A percentile compares a stretch with the other conserved stretches of the same genome.
These are phyloP conservation scores for Cyprinodon diabolis DNA, from an alignment of 2,797 vertebrate species.

Conservation along the genomic window DNA sequence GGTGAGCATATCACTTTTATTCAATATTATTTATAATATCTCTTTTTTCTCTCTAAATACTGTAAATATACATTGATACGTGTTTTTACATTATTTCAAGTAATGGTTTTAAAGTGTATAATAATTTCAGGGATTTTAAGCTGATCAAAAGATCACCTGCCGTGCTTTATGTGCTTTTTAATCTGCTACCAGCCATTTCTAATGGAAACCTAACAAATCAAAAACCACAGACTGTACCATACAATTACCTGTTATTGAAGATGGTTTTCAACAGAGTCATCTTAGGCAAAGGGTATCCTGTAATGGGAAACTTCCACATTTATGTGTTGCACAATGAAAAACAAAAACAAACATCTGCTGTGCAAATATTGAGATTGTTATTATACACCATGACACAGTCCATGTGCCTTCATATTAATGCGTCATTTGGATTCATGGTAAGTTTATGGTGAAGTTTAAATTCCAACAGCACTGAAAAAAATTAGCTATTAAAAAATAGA, in stretches of 20 bases:
- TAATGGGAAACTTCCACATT: constrained; percentile 24
- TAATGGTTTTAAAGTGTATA: neutral
- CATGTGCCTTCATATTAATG: neutral
- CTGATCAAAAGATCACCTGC: neutral
- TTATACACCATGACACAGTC: neutral
- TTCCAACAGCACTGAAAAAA: neutral
- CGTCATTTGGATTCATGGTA: neutral
- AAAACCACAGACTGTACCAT: neutral
- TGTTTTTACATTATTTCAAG: neutral
- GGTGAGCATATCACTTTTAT: neutral
- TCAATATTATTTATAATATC: neutral
- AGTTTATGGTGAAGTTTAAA: neutral
- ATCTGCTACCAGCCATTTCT: neutral
- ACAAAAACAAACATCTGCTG: constrained; percentile 3
- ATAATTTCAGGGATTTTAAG: neutral
- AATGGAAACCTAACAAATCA: constrained; percentile 1
- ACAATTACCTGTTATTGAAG: constrained; percentile 50
- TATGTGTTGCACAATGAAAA: constrained; percentile 1
- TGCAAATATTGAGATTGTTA: constrained; percentile 1
- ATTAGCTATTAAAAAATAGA: neutral
- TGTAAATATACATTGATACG: neutral
- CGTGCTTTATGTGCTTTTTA: neutral
- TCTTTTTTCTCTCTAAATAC: no score
- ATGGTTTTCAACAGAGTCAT: neutral
- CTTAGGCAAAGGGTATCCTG: constrained; percentile 43